Evolutionary conservation across 2,113 vertebrate species (phyloP).

Genomic region (Pelvicachromis taeniatus): DNA sequence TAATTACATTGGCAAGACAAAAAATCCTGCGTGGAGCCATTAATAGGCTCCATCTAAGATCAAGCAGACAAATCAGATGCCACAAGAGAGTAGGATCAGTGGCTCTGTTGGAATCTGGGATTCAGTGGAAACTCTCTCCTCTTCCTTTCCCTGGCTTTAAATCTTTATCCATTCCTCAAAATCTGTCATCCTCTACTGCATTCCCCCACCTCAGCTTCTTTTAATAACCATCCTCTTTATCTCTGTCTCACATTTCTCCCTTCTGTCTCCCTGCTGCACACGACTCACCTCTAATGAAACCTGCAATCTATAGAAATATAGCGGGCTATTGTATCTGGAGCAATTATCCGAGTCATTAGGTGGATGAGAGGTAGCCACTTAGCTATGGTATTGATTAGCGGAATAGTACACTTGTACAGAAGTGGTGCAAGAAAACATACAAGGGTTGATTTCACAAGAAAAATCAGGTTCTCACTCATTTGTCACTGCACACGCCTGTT

Average conservation of each 20-base stretch:
- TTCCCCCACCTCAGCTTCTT: conserved; percentile 25
- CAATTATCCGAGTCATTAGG: conserved; percentile 24
- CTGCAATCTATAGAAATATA: conserved; percentile 10
- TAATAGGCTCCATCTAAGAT: not conserved
- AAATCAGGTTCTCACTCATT: not conserved
- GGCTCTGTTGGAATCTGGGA: conserved; percentile 7
- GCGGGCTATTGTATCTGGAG: not conserved
- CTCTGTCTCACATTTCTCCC: conserved; percentile 25
- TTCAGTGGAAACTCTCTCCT: conserved; percentile 1
- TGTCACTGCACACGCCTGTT: not conserved
- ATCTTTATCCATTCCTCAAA: conserved; percentile 48
- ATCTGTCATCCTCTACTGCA: conserved; percentile 32
- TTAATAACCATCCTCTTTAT: conserved; percentile 50
- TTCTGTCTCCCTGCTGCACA: not conserved
- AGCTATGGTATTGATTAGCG: conserved; percentile 18
- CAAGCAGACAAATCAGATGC: not conserved
- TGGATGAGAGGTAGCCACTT: conserved; percentile 4
- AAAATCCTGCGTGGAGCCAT: not conserved
- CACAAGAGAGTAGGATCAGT: conserved; percentile 21
- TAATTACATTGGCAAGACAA: not conserved
- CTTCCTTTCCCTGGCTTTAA: conserved; percentile 6
- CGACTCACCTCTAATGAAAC: conserved; percentile 33
- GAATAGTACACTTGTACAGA: not conserved
- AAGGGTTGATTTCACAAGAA: not conserved
- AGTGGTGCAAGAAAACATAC: not conserved